These are phyloP conservation scores for Chroicocephalus ridibundus DNA, from an alignment of 2,113 vertebrate genomes.

Conservation along the genomic window DNA sequence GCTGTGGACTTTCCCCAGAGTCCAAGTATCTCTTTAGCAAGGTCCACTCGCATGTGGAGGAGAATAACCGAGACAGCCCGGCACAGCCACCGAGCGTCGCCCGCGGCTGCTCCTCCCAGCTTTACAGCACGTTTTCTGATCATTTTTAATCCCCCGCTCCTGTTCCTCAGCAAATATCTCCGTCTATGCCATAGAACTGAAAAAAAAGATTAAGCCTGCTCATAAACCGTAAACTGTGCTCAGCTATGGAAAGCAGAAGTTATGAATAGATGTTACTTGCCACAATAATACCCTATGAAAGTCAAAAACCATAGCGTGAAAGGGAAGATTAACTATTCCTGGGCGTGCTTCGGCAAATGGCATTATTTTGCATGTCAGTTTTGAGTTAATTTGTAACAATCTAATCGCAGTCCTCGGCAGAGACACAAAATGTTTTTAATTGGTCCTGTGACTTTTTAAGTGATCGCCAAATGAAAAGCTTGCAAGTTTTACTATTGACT, in stretches of 20 bases:
- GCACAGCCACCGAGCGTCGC: rapidly evolving
- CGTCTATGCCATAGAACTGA: background rate
- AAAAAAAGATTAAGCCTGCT: background rate
- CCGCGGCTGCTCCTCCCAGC: background rate
- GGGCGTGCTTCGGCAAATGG: conserved; percentile 27
- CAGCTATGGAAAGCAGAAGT: background rate
- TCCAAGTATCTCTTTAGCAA: background rate
- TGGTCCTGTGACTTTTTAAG: conserved; percentile 43
- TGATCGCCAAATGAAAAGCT: conserved; percentile 30
- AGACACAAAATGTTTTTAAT: conserved; percentile 28
- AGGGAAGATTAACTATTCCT: conserved; percentile 45
- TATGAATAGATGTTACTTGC: conserved; percentile 26
- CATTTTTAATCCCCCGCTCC: background rate
- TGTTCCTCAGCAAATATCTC: background rate
- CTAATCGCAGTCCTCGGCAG: background rate
- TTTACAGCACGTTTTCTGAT: background rate
- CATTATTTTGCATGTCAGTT: conserved; percentile 52
- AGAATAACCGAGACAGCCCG: background rate
- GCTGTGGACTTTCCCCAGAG: background rate
- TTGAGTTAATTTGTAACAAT: conserved; percentile 46
- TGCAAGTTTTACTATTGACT: conserved; percentile 16
- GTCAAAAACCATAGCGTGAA: background rate
- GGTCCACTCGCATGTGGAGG: rapidly evolving
- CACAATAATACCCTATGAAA: conserved; percentile 29
- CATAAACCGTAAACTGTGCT: background rate